Evolutionary conservation across 2,797 vertebrate genomes (phyloP), one percentile per base, ranked within the genome.

Genomic region (Gymnoscopelus braueri): DNA sequence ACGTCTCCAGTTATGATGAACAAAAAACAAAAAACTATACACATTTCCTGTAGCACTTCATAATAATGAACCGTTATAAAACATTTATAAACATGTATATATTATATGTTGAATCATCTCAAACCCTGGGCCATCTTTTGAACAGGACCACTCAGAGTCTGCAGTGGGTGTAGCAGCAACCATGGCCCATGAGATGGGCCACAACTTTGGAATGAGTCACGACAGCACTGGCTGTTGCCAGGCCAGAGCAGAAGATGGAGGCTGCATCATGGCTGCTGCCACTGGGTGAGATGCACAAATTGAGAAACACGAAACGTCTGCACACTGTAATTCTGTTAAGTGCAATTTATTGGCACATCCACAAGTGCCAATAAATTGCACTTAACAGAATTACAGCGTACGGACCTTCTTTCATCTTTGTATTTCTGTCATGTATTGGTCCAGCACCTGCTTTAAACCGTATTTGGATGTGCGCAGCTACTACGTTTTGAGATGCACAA

Each of bases 131-230:
- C 55, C n/a, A 9, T 12, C 0, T 24, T 39, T 65, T 70, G 47
- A 52, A 29, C 71, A 99, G 98, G 98, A 99, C 83, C 97, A 99
- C 91, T 97, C 97, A 0, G 93, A 96, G 58, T 95, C 89, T 66
- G 92, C 95, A 49, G 93, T 98, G 3, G 98, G 98, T 0, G 95
- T 98, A 24, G 98, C 98, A 23, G 96, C 98, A 75, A 99, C 98
- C 23, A 94, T 99, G 91, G 97, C 98, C 12, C 98, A 99, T 0
- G 98, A 99, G 89, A 96, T 99, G 93, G 98, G 98, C 35, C 98
- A 99, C 93, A 99, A 99, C 83, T 98, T 99, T 44, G 98, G 98
- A 11, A 99, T 99, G 98, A 98, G 90, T 71, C 98, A 99, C 0
- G 98, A 99, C 74, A 93, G 88, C 15, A 51, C 79, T 0, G 93